These are phyloP conservation scores for Oikopleura albicans DNA, from an alignment of 23 tunicate species.

Conservation along the genomic window DNA sequence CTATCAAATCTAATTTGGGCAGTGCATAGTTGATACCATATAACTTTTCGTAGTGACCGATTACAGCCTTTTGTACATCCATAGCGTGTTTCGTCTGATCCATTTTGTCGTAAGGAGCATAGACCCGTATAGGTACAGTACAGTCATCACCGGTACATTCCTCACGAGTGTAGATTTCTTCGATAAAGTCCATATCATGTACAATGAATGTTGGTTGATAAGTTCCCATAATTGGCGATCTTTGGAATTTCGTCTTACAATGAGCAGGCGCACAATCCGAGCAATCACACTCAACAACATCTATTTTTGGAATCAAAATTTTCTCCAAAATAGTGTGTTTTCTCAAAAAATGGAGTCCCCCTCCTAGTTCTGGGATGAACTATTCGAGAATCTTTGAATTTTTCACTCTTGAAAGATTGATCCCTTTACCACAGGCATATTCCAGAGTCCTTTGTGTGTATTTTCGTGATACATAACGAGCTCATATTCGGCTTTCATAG, in stretches of 20 bases:
- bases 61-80: constrained; percentile 25
- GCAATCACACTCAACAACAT: not conserved
- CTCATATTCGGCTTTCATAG: constrained; percentile 46
- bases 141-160: not conserved
- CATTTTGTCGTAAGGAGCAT: constrained; percentile 37
- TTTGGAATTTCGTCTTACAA: not conserved
- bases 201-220: not conserved
- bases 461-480: constrained; percentile 33
- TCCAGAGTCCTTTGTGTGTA: constrained; percentile 27
- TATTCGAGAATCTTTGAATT: too few relatives aligned
- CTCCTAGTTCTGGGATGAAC: too few relatives aligned
- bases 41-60: constrained; percentile 32
- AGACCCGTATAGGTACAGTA: constrained; percentile 28
- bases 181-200: not conserved
- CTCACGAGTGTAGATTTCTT: not conserved
- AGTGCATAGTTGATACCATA: constrained; percentile 60
- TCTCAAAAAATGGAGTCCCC: too few relatives aligned
- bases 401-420: too few relatives aligned
- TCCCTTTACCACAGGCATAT: constrained; percentile 59
- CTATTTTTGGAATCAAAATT: too few relatives aligned
- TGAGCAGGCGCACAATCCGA: not conserved
- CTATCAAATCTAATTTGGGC: constrained; percentile 57
- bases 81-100: constrained; percentile 34
- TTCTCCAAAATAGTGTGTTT: too few relatives aligned
- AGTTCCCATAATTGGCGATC: constrained; percentile 17